Conservation (phyloP, 2,113 vertebrate genomes). For the Psittacula cyanocephala region DNA sequence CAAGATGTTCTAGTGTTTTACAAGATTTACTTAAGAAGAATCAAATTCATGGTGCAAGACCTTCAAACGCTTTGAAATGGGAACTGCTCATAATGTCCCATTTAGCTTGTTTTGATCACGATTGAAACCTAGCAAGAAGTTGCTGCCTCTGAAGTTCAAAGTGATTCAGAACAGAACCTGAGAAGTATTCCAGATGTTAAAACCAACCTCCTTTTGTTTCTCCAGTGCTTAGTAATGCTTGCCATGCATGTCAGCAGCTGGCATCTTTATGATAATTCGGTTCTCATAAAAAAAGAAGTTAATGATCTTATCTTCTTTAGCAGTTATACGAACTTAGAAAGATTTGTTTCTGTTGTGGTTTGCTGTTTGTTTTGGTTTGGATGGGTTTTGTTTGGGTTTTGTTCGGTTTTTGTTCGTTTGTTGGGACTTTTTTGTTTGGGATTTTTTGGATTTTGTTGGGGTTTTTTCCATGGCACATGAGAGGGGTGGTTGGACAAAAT, state of each 20-base stretch:
- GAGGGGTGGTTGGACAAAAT: neutral
- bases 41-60: neutral
- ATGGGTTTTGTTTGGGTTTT: neutral
- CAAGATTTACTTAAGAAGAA: neutral
- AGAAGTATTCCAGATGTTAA: conserved; percentile 4
- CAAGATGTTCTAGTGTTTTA: neutral
- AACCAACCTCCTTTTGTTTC: neutral
- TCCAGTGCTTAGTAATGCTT: neutral
- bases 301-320: neutral
- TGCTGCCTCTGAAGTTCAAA: conserved; percentile 1
- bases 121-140: conserved; percentile 3
- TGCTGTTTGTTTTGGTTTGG: neutral
- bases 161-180: neutral
- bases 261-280: neutral
- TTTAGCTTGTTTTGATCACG: neutral
- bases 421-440: neutral
- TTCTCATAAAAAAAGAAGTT: neutral
- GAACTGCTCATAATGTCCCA: neutral
- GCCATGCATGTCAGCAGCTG: neutral
- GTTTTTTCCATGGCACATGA: neutral
- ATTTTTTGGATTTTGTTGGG: neutral
- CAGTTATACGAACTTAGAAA: neutral
- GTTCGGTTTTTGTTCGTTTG: neutral
- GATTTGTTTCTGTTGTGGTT: neutral
- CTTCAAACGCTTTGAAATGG: neutral